phyloP scores from a whole-genome alignment of 2,113 vertebrate species.

The Albula glossodonta region DNA sequence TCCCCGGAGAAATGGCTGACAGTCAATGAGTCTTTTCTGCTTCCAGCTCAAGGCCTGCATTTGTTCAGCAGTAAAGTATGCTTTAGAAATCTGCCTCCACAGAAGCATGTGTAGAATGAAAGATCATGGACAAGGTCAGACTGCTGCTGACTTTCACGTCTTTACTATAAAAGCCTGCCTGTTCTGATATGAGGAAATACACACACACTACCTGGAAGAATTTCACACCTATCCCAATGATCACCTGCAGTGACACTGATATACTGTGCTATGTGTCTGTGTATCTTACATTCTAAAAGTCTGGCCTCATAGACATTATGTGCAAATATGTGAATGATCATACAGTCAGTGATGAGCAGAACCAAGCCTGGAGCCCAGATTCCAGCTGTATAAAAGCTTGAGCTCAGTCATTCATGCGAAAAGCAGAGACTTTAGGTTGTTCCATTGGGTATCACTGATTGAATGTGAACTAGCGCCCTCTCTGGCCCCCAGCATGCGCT shows the following conservation, averaged over 20 bases:
- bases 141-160: neutral
- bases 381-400: neutral
- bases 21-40: neutral
- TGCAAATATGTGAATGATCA: neutral
- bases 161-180: neutral
- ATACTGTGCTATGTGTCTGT: neutral
- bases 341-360: neutral
- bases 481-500: conserved; percentile 61
- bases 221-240: neutral
- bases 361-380: neutral
- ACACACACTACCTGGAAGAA: neutral
- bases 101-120: neutral
- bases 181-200: neutral
- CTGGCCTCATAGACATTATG: neutral
- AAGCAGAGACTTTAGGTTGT: neutral
- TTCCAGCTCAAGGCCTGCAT: neutral
- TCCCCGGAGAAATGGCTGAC: neutral
- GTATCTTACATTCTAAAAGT: neutral
- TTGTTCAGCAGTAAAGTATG: neutral
- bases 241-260: neutral
- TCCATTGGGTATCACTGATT: neutral
- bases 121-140: neutral
- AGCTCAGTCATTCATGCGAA: neutral
- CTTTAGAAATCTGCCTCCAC: neutral
- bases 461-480: neutral